Evolutionary conservation across 2,113 vertebrate genomes (phyloP), one percentile per base, ranked within the genome.

Genomic region (Neogobius melanostomus): DNA sequence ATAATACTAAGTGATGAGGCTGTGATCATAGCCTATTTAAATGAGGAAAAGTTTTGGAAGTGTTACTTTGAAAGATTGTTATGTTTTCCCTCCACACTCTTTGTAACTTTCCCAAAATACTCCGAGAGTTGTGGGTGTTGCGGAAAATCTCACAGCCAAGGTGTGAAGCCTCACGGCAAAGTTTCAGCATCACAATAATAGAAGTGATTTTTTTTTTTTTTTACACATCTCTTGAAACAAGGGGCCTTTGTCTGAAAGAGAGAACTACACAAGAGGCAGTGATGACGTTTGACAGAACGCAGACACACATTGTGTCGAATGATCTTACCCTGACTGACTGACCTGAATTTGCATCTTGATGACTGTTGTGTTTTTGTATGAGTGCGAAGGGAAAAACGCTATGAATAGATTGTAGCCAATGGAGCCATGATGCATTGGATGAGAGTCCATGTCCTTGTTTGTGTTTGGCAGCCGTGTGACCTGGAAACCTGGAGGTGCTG

Each of bases 321-420:
- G 63, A 74, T 84, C 69, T 68, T 61, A 45, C 60, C 79, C 80
- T 73, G 60, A 76, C 52, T 50, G 72, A 67, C 75, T 80, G 82
- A 83, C 83, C 77, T 69, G 59, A 83, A 81, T 88, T 86, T 83
- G 54, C 82, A 83, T 90, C 71, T 85, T 87, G 88, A 87, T 80
- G 80, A 85, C 77, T 77, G 72, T 64, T 77, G 77, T 71, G 71
- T 75, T 85, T 85, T 78, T 64, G 72, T 65, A 12, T 56, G 28
- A 47, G 63, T 0, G 10, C 68, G 28, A 47, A n/a, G 47, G 16
- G 63, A 75, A 59, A 69, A 77, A 74, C 15, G 42, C 52, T 42
- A 70, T 77, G 75, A 82, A 82, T 68, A 57, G 70, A 78, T 64
- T 12, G 69, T 61, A 60, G 78, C 71, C 82, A 66, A 84, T 82